These are phyloP conservation scores for Alloscopus bannaensis DNA, from an alignment of 2,888 invertebrate species.

Conservation along the genomic window DNA sequence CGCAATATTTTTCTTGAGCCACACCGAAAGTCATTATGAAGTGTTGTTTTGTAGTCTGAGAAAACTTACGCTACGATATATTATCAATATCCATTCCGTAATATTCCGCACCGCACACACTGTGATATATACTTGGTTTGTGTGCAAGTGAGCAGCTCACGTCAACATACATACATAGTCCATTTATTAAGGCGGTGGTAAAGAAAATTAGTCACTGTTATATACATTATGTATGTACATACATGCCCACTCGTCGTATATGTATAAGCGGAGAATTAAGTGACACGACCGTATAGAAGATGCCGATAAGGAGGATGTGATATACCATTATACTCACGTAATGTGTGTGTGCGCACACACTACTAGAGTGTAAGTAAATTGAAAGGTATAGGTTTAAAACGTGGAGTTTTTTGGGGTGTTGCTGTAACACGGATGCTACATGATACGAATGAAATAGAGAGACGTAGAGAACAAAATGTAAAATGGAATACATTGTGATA, in stretches of 20 bases:
- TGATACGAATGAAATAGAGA: too few relatives aligned
- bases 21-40: conserved; percentile 51
- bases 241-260: too few relatives aligned
- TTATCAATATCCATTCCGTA: background rate
- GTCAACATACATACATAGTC: conserved; percentile 54
- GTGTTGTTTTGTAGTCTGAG: background rate
- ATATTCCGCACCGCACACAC: conserved; percentile 3
- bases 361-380: too few relatives aligned
- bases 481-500: too few relatives aligned
- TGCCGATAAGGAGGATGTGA: too few relatives aligned
- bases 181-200: conserved; percentile 14
- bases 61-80: too few relatives aligned
- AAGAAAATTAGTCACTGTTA: conserved; percentile 44
- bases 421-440: conserved; percentile 20
- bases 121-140: background rate
- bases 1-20: conserved; percentile 55
- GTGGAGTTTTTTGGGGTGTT: conserved; percentile 40
- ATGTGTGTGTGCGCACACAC: too few relatives aligned
- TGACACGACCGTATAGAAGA: too few relatives aligned
- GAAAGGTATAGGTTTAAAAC: conserved; percentile 18
- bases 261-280: too few relatives aligned
- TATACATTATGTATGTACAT: conserved; percentile 16
- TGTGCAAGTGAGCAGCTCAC: conserved; percentile 22
- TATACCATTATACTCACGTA: too few relatives aligned
- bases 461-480: too few relatives aligned